Evolutionary conservation across 2,113 vertebrate genomes (phyloP), one percentile per base, ranked within the genome.

Genomic region (Zingel zingel): DNA sequence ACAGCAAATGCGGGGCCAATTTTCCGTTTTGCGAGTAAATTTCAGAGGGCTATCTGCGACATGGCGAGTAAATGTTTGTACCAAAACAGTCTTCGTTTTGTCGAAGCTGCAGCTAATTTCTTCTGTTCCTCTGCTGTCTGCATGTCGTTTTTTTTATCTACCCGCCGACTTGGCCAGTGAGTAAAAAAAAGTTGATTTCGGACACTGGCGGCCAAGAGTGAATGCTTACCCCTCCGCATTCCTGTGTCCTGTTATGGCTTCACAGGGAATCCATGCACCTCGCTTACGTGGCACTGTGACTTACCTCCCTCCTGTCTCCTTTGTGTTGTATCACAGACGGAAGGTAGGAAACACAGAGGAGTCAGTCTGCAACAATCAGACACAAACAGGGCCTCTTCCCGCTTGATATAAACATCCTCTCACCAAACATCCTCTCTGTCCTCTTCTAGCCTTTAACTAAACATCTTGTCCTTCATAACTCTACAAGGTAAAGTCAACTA

Each of bases 361-460:
- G 39, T 48, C 68, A 39, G 54, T 51, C 62, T 45, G 10, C 30
- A 16, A 6, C 11, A 64, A 50, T 27, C 45, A 45, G 36, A 68
- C 72, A 65, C 30, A 79, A 7, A 59, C 63, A 54, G 33, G 12
- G 59, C 57, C 63, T 76, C 68, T 88, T 78, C 50, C 67, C 0
- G 3, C 14, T 65, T 54, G 36, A 63, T 51, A 71, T 78, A 75
- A 81, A 86, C 83, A 83, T 83, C 81, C 81, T 77, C 45, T 21
- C 6, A n/a, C 0, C 53, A 75, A 83, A 67, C 47, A 67, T 74
- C 79, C 74, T 79, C 48, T 25, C 43, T 3, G 6, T 15, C 15
- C 18, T 27, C 5, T 18, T 12, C 33, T 30, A 43, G 30, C 23
- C 66, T 61, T 18, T 5, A 50, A 63, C 21, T 45, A 67, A 50